Percentiles rank a stretch among this genome's conserved stretches.
Conservation (phyloP, 1,140 invertebrate genomes). For the Antheraea pernyi region DNA sequence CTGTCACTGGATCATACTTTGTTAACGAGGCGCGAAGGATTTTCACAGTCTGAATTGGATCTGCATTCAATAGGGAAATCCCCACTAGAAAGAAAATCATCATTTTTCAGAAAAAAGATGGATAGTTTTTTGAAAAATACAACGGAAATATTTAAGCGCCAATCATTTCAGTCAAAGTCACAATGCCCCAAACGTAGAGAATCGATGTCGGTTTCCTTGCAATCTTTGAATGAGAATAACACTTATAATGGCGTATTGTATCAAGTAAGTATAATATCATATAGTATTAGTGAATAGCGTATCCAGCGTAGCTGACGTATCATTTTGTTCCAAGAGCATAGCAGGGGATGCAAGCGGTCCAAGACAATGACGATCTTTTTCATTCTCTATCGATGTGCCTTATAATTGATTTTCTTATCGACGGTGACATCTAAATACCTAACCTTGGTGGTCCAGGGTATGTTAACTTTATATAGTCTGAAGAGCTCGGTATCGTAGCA, state of each 20-base stretch:
- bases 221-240: slow-evolving; percentile 54
- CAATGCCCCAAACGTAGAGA: slow-evolving; percentile 39
- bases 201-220: slow-evolving; percentile 60
- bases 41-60: slow-evolving; percentile 67
- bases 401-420: too few species aligned
- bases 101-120: slow-evolving; percentile 69
- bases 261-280: not conserved
- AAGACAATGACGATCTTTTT: too few species aligned
- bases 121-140: slow-evolving; percentile 70
- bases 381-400: too few species aligned
- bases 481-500: too few species aligned
- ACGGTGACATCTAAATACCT: too few species aligned
- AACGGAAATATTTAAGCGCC: slow-evolving; percentile 62
- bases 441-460: too few species aligned
- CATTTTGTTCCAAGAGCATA: too few species aligned
- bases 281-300: not conserved
- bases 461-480: too few species aligned
- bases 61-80: slow-evolving; percentile 64
- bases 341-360: too few species aligned
- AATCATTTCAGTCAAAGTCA: slow-evolving; percentile 39
- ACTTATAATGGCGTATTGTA: not conserved
- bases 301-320: too few species aligned
- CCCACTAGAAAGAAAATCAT: slow-evolving; percentile 65
- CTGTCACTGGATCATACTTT: slow-evolving; percentile 64
- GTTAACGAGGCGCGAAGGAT: slow-evolving; percentile 45